Base-by-base conservation (phyloP, 2,113 vertebrate genomes). In the Lichenostomus cassidix region DNA sequence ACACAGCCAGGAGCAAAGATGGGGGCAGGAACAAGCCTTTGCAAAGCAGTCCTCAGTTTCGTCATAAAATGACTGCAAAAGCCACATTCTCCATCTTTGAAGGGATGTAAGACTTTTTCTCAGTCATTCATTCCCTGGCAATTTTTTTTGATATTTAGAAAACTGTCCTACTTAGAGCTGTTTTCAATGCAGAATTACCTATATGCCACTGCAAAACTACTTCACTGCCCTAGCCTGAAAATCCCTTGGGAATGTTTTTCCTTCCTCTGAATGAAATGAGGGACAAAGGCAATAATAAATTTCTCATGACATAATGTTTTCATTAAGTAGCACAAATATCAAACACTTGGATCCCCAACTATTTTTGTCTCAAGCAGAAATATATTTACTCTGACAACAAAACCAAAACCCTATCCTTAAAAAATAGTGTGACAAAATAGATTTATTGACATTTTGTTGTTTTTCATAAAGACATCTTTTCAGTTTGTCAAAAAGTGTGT, bases 281-380 rank as follows among this genome's bases (percentile, higher is more conserved):
- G 25, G 41, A 85, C 85, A 85, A 95, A 96, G 18, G 37, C 71
- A 90, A 20, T 41, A 69, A 86, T 39, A 88, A 19, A 73, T 78
- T 87, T 83, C 71, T 95, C 47, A 89, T 78, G 60, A 81, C 80
- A 81, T 58, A 83, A 78, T 68, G 39, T 92, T 95, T 96, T 92
- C 94, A 74, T 90, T 93, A 86, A 89, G 33, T 55, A 74, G 29
- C 60, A 89, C 44, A 84, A 86, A 89, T 87, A 62, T 79, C 69
- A 89, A 93, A 83, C 52, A 59, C 27, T 87, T 92, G 39, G 15
- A 81, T 89, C 14, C 10, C 31, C 21, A 42, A 58, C 29, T 75
- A 78, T 87, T 89, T 95, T 60, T 92, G 35, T 60, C 27, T 92
- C 44, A 63, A 60, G 39, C 22, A 64, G 35, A 87, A 86, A 89